phyloP scores from a whole-genome alignment of 2,113 vertebrate species.

The Chloroceryle aenea region DNA sequence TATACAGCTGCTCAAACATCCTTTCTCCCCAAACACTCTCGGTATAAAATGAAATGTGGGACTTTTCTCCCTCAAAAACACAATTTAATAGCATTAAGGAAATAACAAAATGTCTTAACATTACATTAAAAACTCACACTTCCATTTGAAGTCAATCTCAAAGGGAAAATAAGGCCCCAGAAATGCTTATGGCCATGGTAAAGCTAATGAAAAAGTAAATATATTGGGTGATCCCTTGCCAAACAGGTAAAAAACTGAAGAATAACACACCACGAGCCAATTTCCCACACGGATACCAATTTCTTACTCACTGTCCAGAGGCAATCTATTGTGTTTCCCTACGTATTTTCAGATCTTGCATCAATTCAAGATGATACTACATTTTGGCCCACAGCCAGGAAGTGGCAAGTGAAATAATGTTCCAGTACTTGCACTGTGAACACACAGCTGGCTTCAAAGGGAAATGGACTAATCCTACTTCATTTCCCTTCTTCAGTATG shows the following conservation, averaged over 20 bases:
- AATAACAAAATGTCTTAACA: background rate
- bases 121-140: background rate
- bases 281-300: background rate
- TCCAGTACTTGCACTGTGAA: slow-evolving; percentile 38
- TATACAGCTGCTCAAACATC: background rate
- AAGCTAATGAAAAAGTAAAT: background rate
- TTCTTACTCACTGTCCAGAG: background rate
- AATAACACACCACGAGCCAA: background rate
- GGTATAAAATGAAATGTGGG: background rate
- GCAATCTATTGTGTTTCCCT: background rate
- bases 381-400: slow-evolving; percentile 42
- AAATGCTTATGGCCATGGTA: background rate
- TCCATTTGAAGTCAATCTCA: background rate
- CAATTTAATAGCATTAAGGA: background rate
- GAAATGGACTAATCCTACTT: slow-evolving; percentile 75
- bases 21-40: background rate
- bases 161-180: background rate
- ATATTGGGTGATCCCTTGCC: background rate
- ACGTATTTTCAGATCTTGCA: background rate
- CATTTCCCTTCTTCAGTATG: slow-evolving; percentile 68
- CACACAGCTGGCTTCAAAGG: slow-evolving; percentile 74
- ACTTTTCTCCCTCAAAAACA: background rate
- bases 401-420: slow-evolving; percentile 60
- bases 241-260: background rate
- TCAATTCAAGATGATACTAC: slow-evolving; percentile 43